Conservation (phyloP, 1,140 invertebrate genomes). For the Drosophila murphyi region DNA sequence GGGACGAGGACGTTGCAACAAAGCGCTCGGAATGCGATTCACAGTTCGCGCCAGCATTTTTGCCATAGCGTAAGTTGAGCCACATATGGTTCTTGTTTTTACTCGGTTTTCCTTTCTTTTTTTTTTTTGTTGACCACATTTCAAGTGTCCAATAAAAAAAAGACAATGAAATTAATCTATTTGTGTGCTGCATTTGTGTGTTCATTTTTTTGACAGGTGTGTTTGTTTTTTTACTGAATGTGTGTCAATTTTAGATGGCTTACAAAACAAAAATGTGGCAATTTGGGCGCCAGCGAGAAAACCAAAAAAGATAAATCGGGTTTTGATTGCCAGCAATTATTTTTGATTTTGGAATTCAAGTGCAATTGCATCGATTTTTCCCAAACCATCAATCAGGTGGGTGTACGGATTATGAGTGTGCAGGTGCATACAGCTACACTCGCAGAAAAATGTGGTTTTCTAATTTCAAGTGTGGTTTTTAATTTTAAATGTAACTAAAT, state of each 20-base stretch:
- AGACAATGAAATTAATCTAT: neutral
- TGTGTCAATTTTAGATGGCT: constrained; percentile 12
- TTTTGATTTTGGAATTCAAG: constrained; percentile 1
- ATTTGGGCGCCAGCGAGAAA: neutral
- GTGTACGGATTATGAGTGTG: constrained; percentile 18
- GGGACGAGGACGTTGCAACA: constrained; percentile 3
- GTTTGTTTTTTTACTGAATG: neutral
- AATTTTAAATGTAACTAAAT: too few species aligned
- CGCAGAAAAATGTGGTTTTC: neutral
- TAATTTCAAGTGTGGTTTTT: too few species aligned
- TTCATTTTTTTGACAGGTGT: neutral
- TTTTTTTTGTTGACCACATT: neutral
- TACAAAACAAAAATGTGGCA: neutral
- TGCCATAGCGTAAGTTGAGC: constrained; percentile 4
- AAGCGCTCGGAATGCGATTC: neutral
- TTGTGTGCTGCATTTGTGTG: neutral
- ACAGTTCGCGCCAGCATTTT: constrained; percentile 20
- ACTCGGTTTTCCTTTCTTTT: neutral
- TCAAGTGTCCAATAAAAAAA: constrained; percentile 27
- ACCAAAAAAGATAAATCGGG: neutral
- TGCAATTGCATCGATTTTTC: constrained; percentile 37
- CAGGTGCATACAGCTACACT: constrained; percentile 3
- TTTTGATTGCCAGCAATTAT: constrained; percentile 1
- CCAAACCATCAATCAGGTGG: constrained; percentile 4
- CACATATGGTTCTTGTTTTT: neutral